A percentile compares a stretch with the other conserved stretches of the same genome.
phyloP scores from a whole-genome alignment of 2,113 vertebrate genomes.

The Hippocampus abdominalis region DNA sequence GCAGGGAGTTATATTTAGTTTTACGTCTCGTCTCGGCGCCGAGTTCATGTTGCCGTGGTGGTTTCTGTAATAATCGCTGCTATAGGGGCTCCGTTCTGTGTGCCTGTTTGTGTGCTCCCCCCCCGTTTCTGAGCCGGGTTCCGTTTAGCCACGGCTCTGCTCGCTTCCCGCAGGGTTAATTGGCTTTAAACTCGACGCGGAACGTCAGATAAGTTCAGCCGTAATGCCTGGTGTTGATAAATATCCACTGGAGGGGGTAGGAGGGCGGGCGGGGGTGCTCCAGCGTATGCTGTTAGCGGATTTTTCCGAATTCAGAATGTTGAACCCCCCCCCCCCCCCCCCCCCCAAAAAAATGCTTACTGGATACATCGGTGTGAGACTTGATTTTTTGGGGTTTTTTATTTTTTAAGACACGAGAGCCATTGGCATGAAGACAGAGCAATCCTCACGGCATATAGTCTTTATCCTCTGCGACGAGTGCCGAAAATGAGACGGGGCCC shows the following conservation, averaged over 20 bases:
- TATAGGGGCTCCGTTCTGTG: not conserved
- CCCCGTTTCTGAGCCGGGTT: constrained; percentile 7
- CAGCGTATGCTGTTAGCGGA: not conserved
- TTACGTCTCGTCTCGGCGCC: not conserved
- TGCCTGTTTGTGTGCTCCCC: constrained; percentile 7
- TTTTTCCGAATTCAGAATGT: too few species aligned
- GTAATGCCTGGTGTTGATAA: constrained; percentile 42
- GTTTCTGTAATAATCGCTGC: constrained; percentile 19
- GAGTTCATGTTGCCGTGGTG: not conserved
- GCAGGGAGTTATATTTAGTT: not conserved
- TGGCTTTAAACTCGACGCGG: constrained; percentile 41
- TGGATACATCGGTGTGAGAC: too few species aligned
- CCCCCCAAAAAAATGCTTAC: too few species aligned
- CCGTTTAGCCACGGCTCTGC: constrained; percentile 15
- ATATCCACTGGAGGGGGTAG: constrained; percentile 13
- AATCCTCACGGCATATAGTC: not conserved
- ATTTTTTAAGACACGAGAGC: too few species aligned
- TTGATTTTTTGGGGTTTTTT: too few species aligned
- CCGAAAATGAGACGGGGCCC: too few species aligned
- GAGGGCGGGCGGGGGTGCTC: constrained; percentile 13
- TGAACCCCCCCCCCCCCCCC: too few species aligned
- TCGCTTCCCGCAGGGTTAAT: constrained; percentile 36
- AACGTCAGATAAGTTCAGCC: constrained; percentile 35
- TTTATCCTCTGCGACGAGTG: too few species aligned
- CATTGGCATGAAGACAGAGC: too few species aligned